Conservation (phyloP, 1,140 invertebrate species). For the Drosophila burlai region DNA sequence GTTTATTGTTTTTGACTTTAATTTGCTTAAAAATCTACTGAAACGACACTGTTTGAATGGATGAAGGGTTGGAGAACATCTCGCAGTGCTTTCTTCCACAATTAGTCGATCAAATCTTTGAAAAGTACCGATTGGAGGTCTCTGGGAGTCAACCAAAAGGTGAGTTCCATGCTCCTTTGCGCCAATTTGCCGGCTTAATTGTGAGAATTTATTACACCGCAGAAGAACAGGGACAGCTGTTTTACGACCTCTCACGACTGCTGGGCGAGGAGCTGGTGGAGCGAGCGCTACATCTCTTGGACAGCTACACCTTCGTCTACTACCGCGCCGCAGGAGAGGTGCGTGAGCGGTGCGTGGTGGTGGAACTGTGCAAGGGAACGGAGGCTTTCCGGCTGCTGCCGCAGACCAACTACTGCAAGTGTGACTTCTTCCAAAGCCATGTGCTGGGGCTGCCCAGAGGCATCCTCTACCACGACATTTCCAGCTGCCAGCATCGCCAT, state of each 20-base stretch:
- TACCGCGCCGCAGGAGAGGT: slow-evolving; percentile 4
- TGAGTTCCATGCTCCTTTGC: neutral
- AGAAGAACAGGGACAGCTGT: slow-evolving; percentile 14
- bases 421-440: slow-evolving; percentile 30
- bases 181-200: neutral
- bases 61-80: neutral
- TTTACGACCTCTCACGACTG: slow-evolving; percentile 11
- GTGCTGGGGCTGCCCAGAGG: slow-evolving; percentile 22
- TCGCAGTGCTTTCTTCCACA: slow-evolving; percentile 11
- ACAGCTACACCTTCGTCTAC: slow-evolving; percentile 16
- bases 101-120: slow-evolving; percentile 23
- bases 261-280: slow-evolving; percentile 22
- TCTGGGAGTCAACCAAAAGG: neutral
- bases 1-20: neutral
- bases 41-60: slow-evolving; percentile 31
- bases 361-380: slow-evolving; percentile 26
- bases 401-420: slow-evolving; percentile 30
- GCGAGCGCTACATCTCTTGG: slow-evolving; percentile 20
- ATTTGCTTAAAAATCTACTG: neutral
- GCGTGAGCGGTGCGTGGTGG: slow-evolving; percentile 8
- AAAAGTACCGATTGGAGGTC: neutral
- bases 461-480: slow-evolving; percentile 22
- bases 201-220: neutral
- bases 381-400: slow-evolving; percentile 21
- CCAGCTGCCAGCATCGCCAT: neutral